phyloP scores from a whole-genome alignment of 2,797 vertebrate species.

The Gymnopithys bicolor region DNA sequence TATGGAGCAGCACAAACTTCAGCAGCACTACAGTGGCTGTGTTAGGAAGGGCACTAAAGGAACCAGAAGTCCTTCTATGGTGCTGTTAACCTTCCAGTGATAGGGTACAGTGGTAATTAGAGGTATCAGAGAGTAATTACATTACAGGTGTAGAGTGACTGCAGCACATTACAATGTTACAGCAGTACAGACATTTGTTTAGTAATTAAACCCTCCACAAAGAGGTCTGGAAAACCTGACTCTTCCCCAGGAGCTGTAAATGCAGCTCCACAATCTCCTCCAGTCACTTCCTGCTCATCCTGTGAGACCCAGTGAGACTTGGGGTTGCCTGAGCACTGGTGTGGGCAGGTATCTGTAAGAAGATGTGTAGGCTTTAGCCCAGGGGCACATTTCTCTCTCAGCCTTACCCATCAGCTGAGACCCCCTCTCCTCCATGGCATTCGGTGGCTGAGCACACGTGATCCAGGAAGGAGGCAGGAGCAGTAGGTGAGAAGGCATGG shows the following conservation, averaged over 20 bases:
- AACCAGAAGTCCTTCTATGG: constrained; percentile 41
- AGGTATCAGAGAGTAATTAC: constrained; percentile 46
- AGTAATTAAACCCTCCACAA: not conserved
- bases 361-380: not conserved
- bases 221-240: not conserved
- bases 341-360: not conserved
- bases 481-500: not conserved
- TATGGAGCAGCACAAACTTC: not conserved
- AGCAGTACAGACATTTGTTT: not conserved
- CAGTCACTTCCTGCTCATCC: not conserved
- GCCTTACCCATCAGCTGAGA: not conserved
- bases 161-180: not conserved
- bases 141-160: constrained; percentile 43
- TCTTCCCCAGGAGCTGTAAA: not conserved
- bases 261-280: not conserved
- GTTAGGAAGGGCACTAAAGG: not conserved
- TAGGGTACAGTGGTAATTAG: constrained; percentile 60
- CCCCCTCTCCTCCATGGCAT: not conserved
- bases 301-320: rapidly evolving
- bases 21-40: not conserved
- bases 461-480: not conserved
- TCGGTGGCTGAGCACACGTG: rapidly evolving
- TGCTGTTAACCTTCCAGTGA: constrained; percentile 50
- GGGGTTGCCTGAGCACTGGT: not conserved
- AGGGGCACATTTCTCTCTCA: not conserved